Base-by-base conservation (phyloP, 2,797 vertebrate genomes). In the Pteropus rufus region DNA sequence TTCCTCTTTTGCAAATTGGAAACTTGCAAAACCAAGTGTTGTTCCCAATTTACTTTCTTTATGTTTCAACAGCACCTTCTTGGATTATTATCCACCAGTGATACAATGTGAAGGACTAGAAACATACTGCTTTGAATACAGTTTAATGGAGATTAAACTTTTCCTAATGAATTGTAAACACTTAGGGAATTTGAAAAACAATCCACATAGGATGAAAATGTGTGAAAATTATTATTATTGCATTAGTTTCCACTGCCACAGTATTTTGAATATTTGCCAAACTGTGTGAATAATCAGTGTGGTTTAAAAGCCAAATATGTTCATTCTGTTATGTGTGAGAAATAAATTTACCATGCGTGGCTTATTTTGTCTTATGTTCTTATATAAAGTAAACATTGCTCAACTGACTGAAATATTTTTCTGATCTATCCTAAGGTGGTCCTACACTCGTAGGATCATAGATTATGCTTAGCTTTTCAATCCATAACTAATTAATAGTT, bases 191-290 rank as follows among this genome's bases (percentile, higher is more conserved):
- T 93, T 62, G 36, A 93, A 89, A 88, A 88, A 83, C 24, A 52
- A 12, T 86, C 96, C 85, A 91, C 36, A 94, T 79, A 96, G 87
- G 79, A 79, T 91, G 91, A 96, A 97, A 97, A 96, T 75, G 94
- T 24, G 93, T 93, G 91, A 98, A 98, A 97, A 92, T 96, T 88
- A 79, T 97, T 97, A 96, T 97, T 97, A 96, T 60, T 19, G 0
- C 83, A 93, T 0, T 2, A 96, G 85, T 97, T 97, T 97, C 84
- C 82, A 90, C 91, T 96, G 93, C 81, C 92, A 93, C 7, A 4
- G 39, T 97, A 91, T 97, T 98, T 97, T 98, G 97, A 98, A 79
- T 97, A 79, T 95, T 91, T 97, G 97, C 97, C 97, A 98, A 97
- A 97, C 62, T 89, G 91, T 97, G 96, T 97, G 97, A 97, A 97